Percentiles rank a stretch among this genome's conserved stretches.
Evolutionary conservation across 2,888 invertebrate genomes (phyloP).

Genomic region (Drosophila testacea): DNA sequence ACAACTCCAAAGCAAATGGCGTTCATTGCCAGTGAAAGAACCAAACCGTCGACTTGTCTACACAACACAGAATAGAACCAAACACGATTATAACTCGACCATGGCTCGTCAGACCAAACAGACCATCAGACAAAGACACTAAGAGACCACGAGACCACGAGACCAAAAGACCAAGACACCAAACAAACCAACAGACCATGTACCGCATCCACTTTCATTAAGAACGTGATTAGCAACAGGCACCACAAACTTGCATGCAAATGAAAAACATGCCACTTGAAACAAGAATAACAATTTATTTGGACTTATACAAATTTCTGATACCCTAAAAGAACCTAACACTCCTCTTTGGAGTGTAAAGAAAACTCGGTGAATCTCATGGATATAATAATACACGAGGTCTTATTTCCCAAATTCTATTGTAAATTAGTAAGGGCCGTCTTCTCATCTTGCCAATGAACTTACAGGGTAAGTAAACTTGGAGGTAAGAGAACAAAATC

Average conservation of each 20-base stretch:
- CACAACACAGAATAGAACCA: constrained; percentile 31
- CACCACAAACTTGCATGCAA: constrained; percentile 69
- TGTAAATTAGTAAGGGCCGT: too few species aligned
- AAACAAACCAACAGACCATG: constrained; percentile 13
- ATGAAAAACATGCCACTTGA: constrained; percentile 43
- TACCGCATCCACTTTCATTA: constrained; percentile 77
- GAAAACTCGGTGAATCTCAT: too few species aligned
- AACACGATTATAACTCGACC: constrained; percentile 41
- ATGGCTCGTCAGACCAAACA: constrained; percentile 19
- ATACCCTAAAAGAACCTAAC: constrained; percentile 29
- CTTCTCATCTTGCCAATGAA: too few species aligned
- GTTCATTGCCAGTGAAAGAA: constrained; percentile 78
- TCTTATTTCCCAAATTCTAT: too few species aligned
- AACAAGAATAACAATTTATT: constrained; percentile 18
- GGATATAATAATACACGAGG: too few species aligned
- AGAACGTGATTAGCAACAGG: constrained; percentile 77
- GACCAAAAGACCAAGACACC: not conserved
- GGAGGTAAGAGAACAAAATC: too few species aligned
- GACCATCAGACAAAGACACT: not conserved
- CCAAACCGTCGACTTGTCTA: constrained; percentile 38
- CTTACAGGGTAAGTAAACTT: too few species aligned
- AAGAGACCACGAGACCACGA: not conserved
- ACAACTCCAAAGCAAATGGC: constrained; percentile 67
- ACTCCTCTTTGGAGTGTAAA: too few species aligned
- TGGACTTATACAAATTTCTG: not conserved